Conservation (phyloP, 92 coral and sea anemone species). For the Bergia sp. region DNA sequence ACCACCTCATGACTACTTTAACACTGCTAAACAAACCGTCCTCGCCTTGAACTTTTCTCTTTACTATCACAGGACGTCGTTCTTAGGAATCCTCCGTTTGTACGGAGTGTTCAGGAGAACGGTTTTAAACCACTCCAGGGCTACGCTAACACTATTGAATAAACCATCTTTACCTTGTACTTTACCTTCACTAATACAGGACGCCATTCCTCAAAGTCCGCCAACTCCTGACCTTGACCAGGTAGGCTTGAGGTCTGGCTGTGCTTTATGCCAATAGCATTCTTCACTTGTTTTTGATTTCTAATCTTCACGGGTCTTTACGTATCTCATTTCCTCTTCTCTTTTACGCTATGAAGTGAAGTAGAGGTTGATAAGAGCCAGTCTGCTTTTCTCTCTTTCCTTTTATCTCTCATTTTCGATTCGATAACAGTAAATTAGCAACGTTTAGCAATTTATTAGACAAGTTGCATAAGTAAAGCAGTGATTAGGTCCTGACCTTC, state of each 20-base stretch:
- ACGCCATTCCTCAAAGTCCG: slow-evolving; percentile 3
- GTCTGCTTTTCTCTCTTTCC: not conserved
- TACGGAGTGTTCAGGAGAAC: too few species aligned
- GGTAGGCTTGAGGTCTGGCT: slow-evolving; percentile 28
- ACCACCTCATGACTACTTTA: not conserved
- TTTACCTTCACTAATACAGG: not conserved
- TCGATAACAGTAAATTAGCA: too few species aligned
- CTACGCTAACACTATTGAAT: not conserved
- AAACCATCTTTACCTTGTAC: not conserved
- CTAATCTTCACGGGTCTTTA: not conserved
- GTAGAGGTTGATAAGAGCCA: not conserved
- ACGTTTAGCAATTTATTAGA: too few species aligned
- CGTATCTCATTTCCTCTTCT: not conserved
- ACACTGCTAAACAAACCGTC: not conserved
- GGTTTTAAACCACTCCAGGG: not conserved
- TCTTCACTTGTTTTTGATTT: not conserved
- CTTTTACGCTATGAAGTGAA: not conserved
- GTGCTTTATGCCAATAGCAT: not conserved
- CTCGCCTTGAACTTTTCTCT: not conserved
- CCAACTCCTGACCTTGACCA: slow-evolving; percentile 28
- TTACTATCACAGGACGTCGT: not conserved
- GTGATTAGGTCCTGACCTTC: not conserved
- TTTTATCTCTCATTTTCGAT: not conserved
- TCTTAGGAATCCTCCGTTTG: not conserved
- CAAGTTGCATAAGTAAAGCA: not conserved